These are phyloP conservation scores for Heliopora coerulea DNA, from an alignment of 92 coral and sea anemone species.

Conservation along the genomic window DNA sequence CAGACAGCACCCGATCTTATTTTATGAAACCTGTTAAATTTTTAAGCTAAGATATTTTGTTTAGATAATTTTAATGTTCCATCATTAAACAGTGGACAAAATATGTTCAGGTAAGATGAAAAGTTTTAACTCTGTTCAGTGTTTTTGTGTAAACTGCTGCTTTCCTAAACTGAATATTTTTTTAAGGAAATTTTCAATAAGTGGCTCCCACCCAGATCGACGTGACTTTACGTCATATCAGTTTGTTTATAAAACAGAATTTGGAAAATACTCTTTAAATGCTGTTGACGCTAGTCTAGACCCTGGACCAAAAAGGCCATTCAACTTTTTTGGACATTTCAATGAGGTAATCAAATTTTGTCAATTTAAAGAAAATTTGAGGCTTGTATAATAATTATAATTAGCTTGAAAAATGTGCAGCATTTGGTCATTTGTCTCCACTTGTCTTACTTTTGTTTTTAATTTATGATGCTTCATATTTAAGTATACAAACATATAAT, in stretches of 20 bases:
- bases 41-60: no score
- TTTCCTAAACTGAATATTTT: no score
- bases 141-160: not conserved
- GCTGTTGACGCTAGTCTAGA: conserved; percentile 80
- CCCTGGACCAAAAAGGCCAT: conserved; percentile 92
- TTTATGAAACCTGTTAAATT: no score
- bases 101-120: conserved; percentile 80
- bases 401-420: no score
- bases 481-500: no score
- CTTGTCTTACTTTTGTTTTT: no score
- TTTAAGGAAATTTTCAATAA: conserved; percentile 71
- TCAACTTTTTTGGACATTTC: conserved; percentile 94
- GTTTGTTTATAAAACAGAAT: conserved; percentile 67
- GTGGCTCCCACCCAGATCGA: conserved; percentile 57
- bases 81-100: conserved; percentile 70
- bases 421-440: no score
- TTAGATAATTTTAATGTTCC: conserved; percentile 91
- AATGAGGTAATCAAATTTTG: conserved; percentile 69
- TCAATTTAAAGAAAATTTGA: no score
- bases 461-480: no score
- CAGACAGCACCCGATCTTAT: no score
- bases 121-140: not conserved
- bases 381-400: no score
- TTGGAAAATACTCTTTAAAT: conserved; percentile 86
- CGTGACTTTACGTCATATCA: conserved; percentile 85